Percentiles rank a stretch among this genome's conserved stretches.
Evolutionary conservation across 2,888 invertebrate genomes (phyloP).

Genomic region (Cyclophora albipunctata): DNA sequence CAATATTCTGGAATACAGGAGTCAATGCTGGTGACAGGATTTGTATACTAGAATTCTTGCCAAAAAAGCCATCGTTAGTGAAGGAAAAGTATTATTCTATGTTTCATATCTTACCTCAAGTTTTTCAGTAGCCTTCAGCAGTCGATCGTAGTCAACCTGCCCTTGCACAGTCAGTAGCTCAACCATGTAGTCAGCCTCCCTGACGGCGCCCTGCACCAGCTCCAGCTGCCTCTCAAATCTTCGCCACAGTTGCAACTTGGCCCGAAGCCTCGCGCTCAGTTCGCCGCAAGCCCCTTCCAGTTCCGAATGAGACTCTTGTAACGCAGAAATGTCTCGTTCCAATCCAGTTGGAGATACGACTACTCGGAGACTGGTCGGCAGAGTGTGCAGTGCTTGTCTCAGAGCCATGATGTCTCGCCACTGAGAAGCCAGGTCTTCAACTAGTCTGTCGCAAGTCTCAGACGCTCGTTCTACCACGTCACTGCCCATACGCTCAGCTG

Average conservation of each 20-base stretch:
- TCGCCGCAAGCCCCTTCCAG: constrained; percentile 83
- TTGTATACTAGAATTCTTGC: too few species aligned
- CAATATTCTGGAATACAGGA: too few species aligned
- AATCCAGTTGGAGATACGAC: constrained; percentile 85
- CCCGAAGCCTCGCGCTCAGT: constrained; percentile 78
- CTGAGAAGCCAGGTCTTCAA: constrained; percentile 80
- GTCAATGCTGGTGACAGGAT: too few species aligned
- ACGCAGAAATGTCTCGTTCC: constrained; percentile 83
- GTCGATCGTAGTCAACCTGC: constrained; percentile 87
- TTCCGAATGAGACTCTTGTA: constrained; percentile 81
- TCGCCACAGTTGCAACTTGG: constrained; percentile 82
- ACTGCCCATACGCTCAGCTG: constrained; percentile 82
- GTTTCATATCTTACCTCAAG: constrained; percentile 80
- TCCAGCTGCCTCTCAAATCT: constrained; percentile 86
- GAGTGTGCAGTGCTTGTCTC: constrained; percentile 84
- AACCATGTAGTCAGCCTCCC: constrained; percentile 92
- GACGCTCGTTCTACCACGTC: constrained; percentile 86
- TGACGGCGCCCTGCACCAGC: constrained; percentile 85
- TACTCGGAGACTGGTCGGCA: constrained; percentile 83
- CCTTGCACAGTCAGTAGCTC: constrained; percentile 89
- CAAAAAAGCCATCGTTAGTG: too few species aligned
- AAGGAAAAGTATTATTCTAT: too few species aligned
- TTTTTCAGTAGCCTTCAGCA: constrained; percentile 88
- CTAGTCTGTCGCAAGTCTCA: constrained; percentile 80
- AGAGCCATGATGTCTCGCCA: constrained; percentile 87